Conservation (phyloP, 2,797 vertebrate species). For the Linurgus olivaceus region DNA sequence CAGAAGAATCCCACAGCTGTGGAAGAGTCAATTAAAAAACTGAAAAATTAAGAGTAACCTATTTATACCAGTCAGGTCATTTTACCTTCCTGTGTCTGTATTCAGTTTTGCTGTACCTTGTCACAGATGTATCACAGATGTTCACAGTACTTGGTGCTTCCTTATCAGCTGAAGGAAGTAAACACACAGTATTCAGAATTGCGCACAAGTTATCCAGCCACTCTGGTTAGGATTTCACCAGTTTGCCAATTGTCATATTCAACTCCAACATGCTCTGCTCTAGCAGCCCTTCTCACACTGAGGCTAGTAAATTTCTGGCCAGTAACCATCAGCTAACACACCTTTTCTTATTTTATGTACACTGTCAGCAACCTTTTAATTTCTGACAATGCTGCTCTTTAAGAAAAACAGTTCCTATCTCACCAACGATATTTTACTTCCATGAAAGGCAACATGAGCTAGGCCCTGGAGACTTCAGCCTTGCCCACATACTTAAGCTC, state of each 20-base stretch:
- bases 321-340: not conserved
- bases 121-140: not conserved
- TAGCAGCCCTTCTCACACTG: not conserved
- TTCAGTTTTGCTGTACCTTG: not conserved
- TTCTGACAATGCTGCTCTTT: not conserved
- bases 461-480: not conserved
- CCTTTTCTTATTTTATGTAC: not conserved
- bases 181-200: rapidly evolving
- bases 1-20: not conserved
- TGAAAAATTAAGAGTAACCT: not conserved
- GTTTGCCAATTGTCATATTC: not conserved
- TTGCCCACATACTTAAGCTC: not conserved
- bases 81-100: not conserved
- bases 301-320: not conserved
- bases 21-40: not conserved
- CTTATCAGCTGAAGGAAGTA: not conserved
- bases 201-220: not conserved
- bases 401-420: not conserved
- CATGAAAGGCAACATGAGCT: not conserved
- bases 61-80: not conserved
- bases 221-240: not conserved
- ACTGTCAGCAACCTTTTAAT: not conserved
- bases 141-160: not conserved
- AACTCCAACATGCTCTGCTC: not conserved
- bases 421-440: not conserved